Evolutionary conservation across 1,140 invertebrate species (phyloP), one percentile per base, ranked within the genome.

Genomic region (Drosophila lacteicornis): DNA sequence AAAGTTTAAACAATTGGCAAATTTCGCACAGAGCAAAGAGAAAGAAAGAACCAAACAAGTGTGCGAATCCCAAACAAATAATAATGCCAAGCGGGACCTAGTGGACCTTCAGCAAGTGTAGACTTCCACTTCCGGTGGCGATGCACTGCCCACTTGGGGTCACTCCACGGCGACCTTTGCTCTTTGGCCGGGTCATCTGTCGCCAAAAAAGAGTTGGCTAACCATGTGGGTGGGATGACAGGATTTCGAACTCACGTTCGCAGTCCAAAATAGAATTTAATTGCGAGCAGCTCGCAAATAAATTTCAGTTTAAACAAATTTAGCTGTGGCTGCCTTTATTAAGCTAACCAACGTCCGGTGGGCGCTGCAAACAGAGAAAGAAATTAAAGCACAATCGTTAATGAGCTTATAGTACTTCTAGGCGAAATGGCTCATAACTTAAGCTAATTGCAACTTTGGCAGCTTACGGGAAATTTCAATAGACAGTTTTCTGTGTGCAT

Each of bases 51-150:
- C 30, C 25, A 46, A 75, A 47, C 5, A 42, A 42, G 53, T 56
- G 53, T 56, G 36, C 46, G 43, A 53, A 45, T 53, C 67, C 68
- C 85, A 69, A 80, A 67, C 70, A 88, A 83, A 82, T 62, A 82
- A 79, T 57, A 76, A 60, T 65, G 33, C 80, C 49, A 56, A 70
- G 9, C 33, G 63, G 22, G 63, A 33, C 66, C 17, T 30, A 7
- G 27, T 63, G 25, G 38, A 65, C 58, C 33, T 11, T 36, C 9
- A 36, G 47, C 66, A 59, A 78, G 40, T 65, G 55, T 51, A 67
- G 71, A 59, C 66, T 62, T 56, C 36, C 49, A 79, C 61, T 83
- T 88, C 83, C 84, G 83, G 84, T 30, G 83, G 69, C 84, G 82
- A 75, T 87, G 83, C 65, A 84, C 78, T 58, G 65, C 15, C 53